Base-by-base conservation (phyloP, 2,888 invertebrate genomes). In the Agelastica alni region DNA sequence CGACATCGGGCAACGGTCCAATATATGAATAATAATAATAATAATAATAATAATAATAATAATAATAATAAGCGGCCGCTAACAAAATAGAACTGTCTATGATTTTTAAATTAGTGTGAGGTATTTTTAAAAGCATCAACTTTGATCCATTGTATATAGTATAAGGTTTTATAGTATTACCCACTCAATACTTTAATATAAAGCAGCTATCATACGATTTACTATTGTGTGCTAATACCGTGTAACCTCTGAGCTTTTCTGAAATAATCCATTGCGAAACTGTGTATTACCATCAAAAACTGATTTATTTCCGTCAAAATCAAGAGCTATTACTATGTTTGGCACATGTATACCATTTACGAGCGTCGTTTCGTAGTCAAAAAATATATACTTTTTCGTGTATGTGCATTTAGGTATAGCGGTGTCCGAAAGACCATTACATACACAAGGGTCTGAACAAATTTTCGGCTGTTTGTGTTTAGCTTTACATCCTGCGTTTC, bases 151-250 rank as follows among this genome's bases (percentile, higher is more conserved):
- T 26, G 7, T 28, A 42, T 13, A 41, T 42, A 4, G 17, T 32
- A 16, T 26, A 49, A 2, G 42, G 49, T 31, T 49, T 49, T 22
- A 49, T 16, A 9, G 22, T 28, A 12, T 49, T 49, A 13, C 31
- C 31, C 7, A 49, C 42, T 10, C 49, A 49, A 13, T 49, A 49
- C 12, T 49, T 49, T 17, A 49, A 30, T 17, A 49, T 49, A 28
- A 49, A 41, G 10, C 42, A 42, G 4, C 32, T 12, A 12, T 49
- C 49, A 31, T 20, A 49, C 9, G 14, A 16, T 17, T 48, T 39
- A 10, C 17, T n/a, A 17, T 48, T 41, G 16, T 48, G 48, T 3
- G 48, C 41, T 17, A 48, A 28, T 17, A 17, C 39, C 9, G 48
- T 48, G 12, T 39, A 48, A 2, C 26, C 16, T 3, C 14, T 22